Conservation (phyloP, 2,888 invertebrate genomes). For the Melanotus villosus region DNA sequence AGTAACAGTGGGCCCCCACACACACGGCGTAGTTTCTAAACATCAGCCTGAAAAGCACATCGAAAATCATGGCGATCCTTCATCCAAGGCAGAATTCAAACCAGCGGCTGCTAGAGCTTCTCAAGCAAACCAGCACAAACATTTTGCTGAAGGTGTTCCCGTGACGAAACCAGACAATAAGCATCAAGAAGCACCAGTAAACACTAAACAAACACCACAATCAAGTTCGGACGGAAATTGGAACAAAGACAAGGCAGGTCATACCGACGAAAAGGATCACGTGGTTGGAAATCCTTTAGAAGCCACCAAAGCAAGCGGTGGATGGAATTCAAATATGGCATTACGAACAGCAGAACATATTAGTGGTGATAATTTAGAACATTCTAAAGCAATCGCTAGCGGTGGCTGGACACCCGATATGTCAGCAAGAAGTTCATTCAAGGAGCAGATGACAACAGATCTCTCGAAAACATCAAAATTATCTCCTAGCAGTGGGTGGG, state of each 20-base stretch:
- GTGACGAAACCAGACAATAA: not conserved
- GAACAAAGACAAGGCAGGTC: not conserved
- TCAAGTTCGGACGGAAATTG: not conserved
- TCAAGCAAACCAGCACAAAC: not conserved
- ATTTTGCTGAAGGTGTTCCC: not conserved
- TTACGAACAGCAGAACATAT: not conserved
- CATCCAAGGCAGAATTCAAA: not conserved
- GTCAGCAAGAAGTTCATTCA: conserved; percentile 10
- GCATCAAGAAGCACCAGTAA: not conserved
- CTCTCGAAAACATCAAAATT: not conserved
- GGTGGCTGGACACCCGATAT: conserved; percentile 41
- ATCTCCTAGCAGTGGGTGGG: conserved; percentile 25
- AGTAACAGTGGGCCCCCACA: not conserved
- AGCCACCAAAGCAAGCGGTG: conserved; percentile 18
- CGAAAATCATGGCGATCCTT: no score
- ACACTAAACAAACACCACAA: not conserved
- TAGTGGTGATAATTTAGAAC: not conserved
- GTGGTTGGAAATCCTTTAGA: no score
- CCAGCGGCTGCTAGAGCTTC: no score
- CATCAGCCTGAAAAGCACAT: not conserved
- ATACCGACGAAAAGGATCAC: not conserved
- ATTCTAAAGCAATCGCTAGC: not conserved
- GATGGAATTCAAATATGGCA: conserved; percentile 36
- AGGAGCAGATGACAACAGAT: not conserved
- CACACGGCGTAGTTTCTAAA: not conserved